Conservation (phyloP, 1,140 invertebrate species). For the Globodera ellingtonae region DNA sequence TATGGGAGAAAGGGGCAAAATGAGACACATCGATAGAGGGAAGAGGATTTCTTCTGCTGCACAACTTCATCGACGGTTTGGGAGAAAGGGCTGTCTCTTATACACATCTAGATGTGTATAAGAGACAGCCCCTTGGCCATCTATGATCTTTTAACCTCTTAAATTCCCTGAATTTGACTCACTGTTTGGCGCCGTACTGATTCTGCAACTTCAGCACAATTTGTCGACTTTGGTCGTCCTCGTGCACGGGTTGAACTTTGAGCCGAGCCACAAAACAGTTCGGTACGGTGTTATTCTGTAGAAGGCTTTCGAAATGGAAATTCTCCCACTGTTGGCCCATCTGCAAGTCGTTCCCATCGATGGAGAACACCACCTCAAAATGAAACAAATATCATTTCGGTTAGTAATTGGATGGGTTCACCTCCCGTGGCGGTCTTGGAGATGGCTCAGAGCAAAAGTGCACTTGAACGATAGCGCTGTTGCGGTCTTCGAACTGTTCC, state of each 20-base stretch:
- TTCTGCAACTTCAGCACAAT: conserved; percentile 64
- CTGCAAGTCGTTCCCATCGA: conserved; percentile 63
- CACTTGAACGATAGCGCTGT: conserved; percentile 57
- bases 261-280: conserved; percentile 62
- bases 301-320: conserved; percentile 58
- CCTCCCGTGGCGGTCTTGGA: conserved; percentile 58
- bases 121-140: no score
- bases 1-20: no score
- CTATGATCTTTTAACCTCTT: no score
- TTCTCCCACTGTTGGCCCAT: conserved; percentile 62
- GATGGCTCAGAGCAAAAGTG: conserved; percentile 63
- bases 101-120: no score
- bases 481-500: conserved; percentile 52
- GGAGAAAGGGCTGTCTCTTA: no score
- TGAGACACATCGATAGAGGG: no score
- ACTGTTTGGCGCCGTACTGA: conserved; percentile 61
- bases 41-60: no score
- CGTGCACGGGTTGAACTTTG: conserved; percentile 55
- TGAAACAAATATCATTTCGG: neutral
- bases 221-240: conserved; percentile 59
- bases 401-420: neutral
- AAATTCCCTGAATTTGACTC: conserved; percentile 8
- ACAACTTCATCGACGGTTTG: no score
- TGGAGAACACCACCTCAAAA: conserved; percentile 52
- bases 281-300: conserved; percentile 62